Conservation (phyloP, 1,140 invertebrate species). For the Caligus rogercresseyi region DNA sequence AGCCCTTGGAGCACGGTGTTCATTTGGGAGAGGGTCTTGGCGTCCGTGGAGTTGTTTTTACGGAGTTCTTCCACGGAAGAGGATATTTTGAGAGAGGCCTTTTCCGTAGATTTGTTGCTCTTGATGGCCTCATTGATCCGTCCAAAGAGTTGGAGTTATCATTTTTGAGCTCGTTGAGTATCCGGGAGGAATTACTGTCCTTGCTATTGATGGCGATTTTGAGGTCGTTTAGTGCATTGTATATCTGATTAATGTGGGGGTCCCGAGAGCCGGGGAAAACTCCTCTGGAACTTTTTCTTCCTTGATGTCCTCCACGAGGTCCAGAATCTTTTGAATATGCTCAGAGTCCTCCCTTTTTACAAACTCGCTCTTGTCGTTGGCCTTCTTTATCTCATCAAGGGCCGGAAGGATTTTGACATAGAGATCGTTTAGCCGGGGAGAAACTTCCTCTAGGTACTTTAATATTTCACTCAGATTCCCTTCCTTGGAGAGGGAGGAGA, state of each 20-base stretch:
- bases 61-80: not conserved
- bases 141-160: not conserved
- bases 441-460: not conserved
- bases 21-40: constrained; percentile 1
- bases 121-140: not conserved
- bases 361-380: not conserved
- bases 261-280: not conserved
- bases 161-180: not conserved
- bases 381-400: constrained; percentile 3
- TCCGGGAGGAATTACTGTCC: not conserved
- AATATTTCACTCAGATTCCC: not conserved
- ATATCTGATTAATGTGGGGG: not conserved
- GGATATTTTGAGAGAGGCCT: not conserved
- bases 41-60: not conserved
- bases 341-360: not conserved
- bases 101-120: not conserved
- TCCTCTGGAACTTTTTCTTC: not conserved
- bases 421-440: not conserved
- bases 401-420: constrained; percentile 7
- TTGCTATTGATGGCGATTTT: constrained; percentile 1
- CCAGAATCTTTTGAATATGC: not conserved
- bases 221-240: constrained; percentile 1
- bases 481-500: not conserved
- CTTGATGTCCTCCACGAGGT: not conserved
- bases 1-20: constrained; percentile 12